Evolutionary conservation across 2,113 vertebrate species (phyloP).

Genomic region (Chitala chitala): DNA sequence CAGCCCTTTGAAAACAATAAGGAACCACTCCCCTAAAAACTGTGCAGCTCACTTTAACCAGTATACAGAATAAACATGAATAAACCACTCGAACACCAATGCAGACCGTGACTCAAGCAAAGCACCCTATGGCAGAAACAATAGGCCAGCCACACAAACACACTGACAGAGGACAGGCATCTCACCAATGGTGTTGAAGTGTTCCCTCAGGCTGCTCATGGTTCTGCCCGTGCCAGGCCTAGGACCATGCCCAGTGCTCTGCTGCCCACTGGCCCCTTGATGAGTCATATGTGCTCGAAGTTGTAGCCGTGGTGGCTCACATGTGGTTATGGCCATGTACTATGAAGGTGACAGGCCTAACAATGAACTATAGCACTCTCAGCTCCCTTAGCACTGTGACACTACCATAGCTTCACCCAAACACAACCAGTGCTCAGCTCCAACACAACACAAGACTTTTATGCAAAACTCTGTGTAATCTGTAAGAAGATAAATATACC

Average conservation of each 20-base stretch:
- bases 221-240: background rate
- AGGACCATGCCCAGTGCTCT: no score
- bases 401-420: background rate
- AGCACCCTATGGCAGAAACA: background rate
- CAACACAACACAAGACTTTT: no score
- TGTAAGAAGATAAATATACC: no score
- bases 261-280: no score
- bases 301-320: background rate
- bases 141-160: background rate
- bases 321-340: background rate
- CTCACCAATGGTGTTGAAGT: slow-evolving; percentile 11
- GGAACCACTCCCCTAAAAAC: background rate
- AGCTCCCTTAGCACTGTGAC: background rate
- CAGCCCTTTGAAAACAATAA: background rate
- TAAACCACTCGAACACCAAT: background rate
- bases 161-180: background rate
- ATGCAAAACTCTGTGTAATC: no score
- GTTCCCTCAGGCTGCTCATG: background rate
- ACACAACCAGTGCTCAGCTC: background rate
- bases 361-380: background rate
- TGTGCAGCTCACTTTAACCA: background rate
- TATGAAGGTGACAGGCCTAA: background rate
- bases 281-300: slow-evolving; percentile 14
- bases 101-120: background rate
- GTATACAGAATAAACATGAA: background rate